Conservation (phyloP, 2,113 vertebrate genomes). For the Alethe castanea region DNA sequence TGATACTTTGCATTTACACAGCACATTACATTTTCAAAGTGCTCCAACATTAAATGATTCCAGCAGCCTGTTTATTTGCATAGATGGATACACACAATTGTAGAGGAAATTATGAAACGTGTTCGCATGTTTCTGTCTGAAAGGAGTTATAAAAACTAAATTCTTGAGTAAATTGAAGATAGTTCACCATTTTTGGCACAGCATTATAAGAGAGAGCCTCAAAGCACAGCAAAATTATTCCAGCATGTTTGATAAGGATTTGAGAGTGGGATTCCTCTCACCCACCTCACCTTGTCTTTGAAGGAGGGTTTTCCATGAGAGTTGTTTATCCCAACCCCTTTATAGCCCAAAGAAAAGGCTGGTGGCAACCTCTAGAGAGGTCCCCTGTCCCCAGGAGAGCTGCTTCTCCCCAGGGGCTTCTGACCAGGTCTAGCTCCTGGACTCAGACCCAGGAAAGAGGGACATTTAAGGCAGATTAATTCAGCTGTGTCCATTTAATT, state of each 20-base stretch:
- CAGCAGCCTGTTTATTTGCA: conserved; percentile 51
- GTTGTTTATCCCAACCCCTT: neutral
- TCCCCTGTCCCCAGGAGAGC: neutral
- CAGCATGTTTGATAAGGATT: conserved; percentile 25
- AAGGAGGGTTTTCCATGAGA: neutral
- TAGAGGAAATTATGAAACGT: conserved; percentile 54
- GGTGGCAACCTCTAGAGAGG: neutral
- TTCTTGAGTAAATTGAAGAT: conserved; percentile 32
- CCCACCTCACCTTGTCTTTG: neutral
- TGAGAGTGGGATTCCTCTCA: neutral
- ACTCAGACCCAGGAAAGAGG: neutral
- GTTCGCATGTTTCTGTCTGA: conserved; percentile 27
- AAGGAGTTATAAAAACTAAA: conserved; percentile 42
- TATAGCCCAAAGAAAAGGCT: neutral
- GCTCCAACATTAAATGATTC: conserved; percentile 34
- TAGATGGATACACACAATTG: conserved; percentile 33
- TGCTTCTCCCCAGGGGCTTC: neutral
- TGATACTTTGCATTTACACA: conserved; percentile 51
- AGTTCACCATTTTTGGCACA: conserved; percentile 3
- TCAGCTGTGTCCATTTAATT: neutral
- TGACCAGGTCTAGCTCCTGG: neutral
- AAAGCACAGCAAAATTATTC: neutral
- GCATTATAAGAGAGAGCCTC: neutral
- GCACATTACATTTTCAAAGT: conserved; percentile 36
- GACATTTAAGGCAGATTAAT: neutral